phyloP scores from a whole-genome alignment of 2,797 vertebrate genomes.

The Chrosomus eos region DNA sequence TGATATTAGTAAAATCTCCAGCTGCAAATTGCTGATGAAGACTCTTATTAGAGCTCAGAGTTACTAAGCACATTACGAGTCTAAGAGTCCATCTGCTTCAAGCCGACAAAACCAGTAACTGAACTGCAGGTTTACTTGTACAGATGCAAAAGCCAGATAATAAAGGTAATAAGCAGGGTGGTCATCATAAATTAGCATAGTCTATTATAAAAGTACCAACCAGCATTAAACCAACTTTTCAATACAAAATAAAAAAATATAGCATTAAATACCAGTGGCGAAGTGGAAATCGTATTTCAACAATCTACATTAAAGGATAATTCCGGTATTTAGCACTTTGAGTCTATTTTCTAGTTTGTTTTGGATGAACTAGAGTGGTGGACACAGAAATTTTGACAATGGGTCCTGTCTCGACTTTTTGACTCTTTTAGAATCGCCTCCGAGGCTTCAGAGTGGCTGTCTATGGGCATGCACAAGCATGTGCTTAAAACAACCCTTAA shows the following conservation, averaged over 20 bases:
- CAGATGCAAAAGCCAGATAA: not conserved
- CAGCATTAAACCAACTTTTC: not conserved
- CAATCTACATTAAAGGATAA: not conserved
- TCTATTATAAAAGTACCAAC: not conserved
- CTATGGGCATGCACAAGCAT: too few species aligned
- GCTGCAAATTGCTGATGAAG: conserved; percentile 1
- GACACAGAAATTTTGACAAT: too few species aligned
- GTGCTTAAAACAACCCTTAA: too few species aligned
- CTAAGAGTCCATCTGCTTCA: conserved; percentile 10
- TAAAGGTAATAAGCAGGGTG: not conserved
- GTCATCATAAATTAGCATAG: not conserved
- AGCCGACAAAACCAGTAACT: not conserved
- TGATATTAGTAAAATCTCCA: conserved; percentile 5
- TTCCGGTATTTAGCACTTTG: too few species aligned
- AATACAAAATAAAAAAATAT: not conserved
- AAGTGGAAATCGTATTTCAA: not conserved
- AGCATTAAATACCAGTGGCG: not conserved
- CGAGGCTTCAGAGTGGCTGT: too few species aligned
- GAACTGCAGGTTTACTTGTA: not conserved
- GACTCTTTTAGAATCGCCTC: too few species aligned
- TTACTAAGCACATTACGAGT: conserved; percentile 22
- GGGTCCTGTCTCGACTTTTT: too few species aligned
- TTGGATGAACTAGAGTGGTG: too few species aligned
- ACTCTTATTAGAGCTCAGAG: conserved; percentile 5
- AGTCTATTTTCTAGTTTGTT: too few species aligned